A percentile compares a stretch with the other conserved stretches of the same genome.
These are phyloP conservation scores for Zosterops lateralis DNA, from an alignment of 2,113 vertebrate species.

Conservation along the genomic window DNA sequence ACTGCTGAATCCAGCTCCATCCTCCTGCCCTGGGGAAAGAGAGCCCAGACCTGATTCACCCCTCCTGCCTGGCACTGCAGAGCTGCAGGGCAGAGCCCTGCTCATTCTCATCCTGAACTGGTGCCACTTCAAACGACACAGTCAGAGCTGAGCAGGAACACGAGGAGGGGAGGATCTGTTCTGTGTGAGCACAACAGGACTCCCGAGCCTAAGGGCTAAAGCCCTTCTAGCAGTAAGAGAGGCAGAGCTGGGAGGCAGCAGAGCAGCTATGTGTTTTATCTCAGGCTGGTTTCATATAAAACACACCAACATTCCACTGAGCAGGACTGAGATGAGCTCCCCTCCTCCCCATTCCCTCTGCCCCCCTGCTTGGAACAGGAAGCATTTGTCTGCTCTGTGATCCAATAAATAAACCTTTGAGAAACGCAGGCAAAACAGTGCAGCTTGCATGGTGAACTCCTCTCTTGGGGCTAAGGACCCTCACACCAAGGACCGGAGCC, in stretches of 20 bases:
- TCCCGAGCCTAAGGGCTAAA: neutral
- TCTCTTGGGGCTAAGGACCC: neutral
- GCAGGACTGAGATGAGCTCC: neutral
- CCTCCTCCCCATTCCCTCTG: neutral
- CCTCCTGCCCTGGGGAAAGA: neutral
- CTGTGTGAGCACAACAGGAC: neutral
- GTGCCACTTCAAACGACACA: neutral
- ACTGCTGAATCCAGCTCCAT: neutral
- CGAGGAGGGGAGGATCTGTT: neutral
- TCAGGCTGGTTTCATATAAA: neutral
- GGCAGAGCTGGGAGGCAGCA: neutral
- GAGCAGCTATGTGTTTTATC: neutral
- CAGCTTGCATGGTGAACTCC: neutral
- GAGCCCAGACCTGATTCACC: neutral
- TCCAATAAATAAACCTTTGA: neutral
- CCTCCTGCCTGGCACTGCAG: neutral
- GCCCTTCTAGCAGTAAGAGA: neutral
- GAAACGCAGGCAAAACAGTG: rapidly evolving
- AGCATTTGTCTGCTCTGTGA: neutral
- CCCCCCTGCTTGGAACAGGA: neutral
- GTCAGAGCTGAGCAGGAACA: neutral
- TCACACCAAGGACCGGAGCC: neutral
- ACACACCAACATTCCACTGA: neutral
- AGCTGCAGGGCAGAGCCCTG: neutral
- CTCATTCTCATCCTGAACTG: neutral